Evolutionary conservation across 2,888 invertebrate genomes (phyloP), one percentile per base, ranked within the genome.

Genomic region (Helleia helle): DNA sequence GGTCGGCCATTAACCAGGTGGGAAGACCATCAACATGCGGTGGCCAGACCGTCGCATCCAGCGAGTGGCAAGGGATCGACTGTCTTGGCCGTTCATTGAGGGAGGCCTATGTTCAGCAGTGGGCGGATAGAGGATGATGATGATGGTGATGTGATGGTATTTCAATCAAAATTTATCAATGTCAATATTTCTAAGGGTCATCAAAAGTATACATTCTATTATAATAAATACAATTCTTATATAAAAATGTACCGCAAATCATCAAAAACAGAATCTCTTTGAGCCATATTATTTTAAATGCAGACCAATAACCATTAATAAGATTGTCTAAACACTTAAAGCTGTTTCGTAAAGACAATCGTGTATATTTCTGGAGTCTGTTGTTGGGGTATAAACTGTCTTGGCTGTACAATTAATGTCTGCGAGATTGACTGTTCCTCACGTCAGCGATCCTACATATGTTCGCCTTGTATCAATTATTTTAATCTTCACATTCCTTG

Each of bases 251-350:
- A 22, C 22, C 22, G 22, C 22, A 22, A 7, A 22, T 7, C n/a
- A 22, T 22, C n/a, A 14, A 15, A 12, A 18, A 11, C 24, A 30
- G 29, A 25, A 25, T 24, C 6, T 7, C 14, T n/a, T 39, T n/a
- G n/a, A n/a, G n/a, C 22, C n/a, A 18, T 27, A 34, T 28, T 40
- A 37, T 30, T 38, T 46, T 41, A 41, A 43, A 43, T 40, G 46
- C 40, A 8, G 41, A n/a, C 47, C 49, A 48, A 48, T 49, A 48
- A 47, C 42, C 74, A 75, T 80, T 69, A 68, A 72, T 74, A 74
- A 72, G 59, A 51, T 64, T 58, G 80, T 80, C 80, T 77, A 73
- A 79, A 79, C 75, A 62, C 62, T 66, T 58, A 59, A n/a, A 63
- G 61, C 62, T 55, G 55, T 52, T 57, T 62, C 66, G 61, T 71